Evolutionary conservation across 2,888 invertebrate species (phyloP).

Genomic region (Tuta absoluta): DNA sequence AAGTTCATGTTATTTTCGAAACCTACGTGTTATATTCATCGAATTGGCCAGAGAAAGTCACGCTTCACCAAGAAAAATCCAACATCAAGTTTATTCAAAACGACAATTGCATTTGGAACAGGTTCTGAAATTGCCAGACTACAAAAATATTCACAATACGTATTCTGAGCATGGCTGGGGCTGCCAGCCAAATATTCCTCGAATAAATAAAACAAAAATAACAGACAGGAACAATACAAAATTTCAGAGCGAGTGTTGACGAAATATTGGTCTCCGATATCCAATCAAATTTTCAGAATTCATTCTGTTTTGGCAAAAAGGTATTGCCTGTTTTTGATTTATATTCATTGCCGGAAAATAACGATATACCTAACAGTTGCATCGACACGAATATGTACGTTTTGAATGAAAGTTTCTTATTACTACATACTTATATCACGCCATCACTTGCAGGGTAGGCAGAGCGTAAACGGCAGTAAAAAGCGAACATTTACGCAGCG

Average conservation of each 20-base stretch:
- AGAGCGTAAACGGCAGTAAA: too few relatives aligned
- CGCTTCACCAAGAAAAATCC: not conserved
- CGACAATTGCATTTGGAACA: conserved; percentile 1
- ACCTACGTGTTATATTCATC: too few relatives aligned
- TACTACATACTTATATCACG: not conserved
- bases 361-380: too few relatives aligned
- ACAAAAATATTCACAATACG: not conserved
- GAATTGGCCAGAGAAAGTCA: too few relatives aligned
- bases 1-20: too few relatives aligned
- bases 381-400: too few relatives aligned
- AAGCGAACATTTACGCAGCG: too few relatives aligned
- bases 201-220: conserved; percentile 3
- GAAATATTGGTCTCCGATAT: not conserved
- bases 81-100: too few relatives aligned
- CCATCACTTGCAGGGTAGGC: too few relatives aligned
- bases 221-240: not conserved
- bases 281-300: not conserved
- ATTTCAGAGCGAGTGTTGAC: not conserved
- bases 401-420: too few relatives aligned
- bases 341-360: too few relatives aligned
- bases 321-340: not conserved
- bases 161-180: not conserved
- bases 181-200: not conserved
- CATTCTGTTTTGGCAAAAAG: not conserved
- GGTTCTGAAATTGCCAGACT: conserved; percentile 10